phyloP scores from a whole-genome alignment of 1,140 invertebrate genomes.

The Brachionus koreanus region DNA sequence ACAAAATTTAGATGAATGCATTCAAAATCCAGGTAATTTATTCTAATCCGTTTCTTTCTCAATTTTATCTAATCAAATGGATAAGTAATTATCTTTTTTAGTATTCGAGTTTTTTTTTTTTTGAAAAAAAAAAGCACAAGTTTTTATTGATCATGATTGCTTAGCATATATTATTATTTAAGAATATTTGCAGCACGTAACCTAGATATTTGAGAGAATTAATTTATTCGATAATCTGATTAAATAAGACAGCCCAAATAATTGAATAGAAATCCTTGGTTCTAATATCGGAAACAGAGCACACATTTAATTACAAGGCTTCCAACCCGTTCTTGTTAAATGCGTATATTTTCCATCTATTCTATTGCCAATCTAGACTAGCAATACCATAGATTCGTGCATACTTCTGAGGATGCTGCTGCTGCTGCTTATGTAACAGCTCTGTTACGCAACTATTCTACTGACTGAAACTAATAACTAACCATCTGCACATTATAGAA shows the following conservation, averaged over 20 bases:
- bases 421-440: background rate
- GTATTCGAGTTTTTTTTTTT: conserved; percentile 3
- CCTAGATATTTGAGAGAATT: background rate
- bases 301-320: background rate
- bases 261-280: background rate
- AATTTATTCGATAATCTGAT: background rate
- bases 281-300: background rate
- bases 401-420: too few species aligned
- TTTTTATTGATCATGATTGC: background rate
- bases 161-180: conserved; percentile 23
- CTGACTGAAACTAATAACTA: too few species aligned
- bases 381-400: too few species aligned
- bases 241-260: background rate
- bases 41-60: background rate
- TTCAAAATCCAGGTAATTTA: conserved; percentile 35
- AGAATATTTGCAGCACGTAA: background rate
- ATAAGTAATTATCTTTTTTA: conserved; percentile 34
- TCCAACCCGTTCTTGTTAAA: background rate
- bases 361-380: background rate
- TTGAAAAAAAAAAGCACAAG: background rate
- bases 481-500: too few species aligned
- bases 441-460: background rate
- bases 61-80: conserved; percentile 33
- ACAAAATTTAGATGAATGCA: conserved; percentile 17
- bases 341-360: background rate